phyloP scores from a whole-genome alignment of 2,797 vertebrate species.

The Tauraco hartlaubi region DNA sequence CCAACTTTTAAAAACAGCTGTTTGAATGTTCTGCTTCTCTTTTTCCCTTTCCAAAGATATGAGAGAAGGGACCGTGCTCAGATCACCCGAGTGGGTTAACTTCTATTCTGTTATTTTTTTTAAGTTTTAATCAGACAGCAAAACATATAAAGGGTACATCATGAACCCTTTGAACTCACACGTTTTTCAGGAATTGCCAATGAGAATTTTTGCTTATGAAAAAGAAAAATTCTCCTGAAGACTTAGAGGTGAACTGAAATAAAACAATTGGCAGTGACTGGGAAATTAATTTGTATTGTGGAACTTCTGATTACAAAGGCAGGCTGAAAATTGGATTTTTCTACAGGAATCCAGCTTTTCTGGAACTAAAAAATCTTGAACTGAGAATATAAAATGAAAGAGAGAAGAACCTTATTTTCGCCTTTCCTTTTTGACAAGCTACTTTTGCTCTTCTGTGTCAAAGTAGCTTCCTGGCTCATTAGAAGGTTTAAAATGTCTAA shows the following conservation, averaged over 20 bases:
- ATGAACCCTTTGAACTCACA: not conserved
- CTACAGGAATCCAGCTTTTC: not conserved
- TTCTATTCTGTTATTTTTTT: not conserved
- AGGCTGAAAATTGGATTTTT: constrained; percentile 10
- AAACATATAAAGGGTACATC: not conserved
- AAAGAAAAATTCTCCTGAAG: not conserved
- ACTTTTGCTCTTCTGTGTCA: not conserved
- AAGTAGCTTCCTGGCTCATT: not conserved
- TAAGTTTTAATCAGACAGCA: not conserved
- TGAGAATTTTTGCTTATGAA: not conserved
- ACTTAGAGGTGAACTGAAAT: not conserved
- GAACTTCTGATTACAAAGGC: not conserved
- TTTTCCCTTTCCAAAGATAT: not conserved
- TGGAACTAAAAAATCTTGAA: not conserved
- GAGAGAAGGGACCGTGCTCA: not conserved
- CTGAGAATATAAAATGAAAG: not conserved
- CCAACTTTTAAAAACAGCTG: not conserved
- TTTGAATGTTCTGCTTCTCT: not conserved
- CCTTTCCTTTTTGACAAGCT: not conserved
- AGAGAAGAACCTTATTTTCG: not conserved
- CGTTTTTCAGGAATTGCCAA: not conserved
- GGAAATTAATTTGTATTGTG: not conserved
- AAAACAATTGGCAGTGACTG: not conserved
- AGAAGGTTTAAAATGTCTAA: not conserved
- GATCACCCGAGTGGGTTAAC: not conserved